These are phyloP conservation scores for Neotragus pygmaeus DNA, from an alignment of 2,113 vertebrate genomes.

Conservation along the genomic window DNA sequence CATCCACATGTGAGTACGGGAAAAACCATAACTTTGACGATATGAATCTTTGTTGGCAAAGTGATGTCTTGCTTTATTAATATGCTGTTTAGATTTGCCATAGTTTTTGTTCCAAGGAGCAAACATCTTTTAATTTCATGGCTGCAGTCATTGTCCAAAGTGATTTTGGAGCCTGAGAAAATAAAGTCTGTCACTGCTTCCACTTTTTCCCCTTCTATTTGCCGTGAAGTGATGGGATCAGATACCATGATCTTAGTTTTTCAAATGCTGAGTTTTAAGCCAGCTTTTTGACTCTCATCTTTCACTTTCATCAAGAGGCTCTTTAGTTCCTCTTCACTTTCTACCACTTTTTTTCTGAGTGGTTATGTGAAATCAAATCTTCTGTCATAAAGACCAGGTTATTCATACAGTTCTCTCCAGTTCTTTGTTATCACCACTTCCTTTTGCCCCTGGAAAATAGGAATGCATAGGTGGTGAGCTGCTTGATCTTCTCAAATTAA, in stretches of 20 bases:
- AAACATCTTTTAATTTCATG: background rate
- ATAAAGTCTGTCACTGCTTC: background rate
- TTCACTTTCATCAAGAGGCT: background rate
- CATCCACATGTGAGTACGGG: background rate
- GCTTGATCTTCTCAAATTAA: background rate
- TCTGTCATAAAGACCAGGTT: background rate
- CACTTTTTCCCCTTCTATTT: background rate
- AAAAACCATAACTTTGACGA: background rate
- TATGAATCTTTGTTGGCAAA: background rate
- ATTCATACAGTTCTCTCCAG: background rate
- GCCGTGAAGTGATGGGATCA: background rate
- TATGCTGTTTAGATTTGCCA: background rate
- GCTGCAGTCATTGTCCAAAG: background rate
- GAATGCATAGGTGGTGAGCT: background rate
- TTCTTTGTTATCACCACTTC: background rate
- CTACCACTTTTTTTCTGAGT: background rate
- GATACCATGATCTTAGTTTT: background rate
- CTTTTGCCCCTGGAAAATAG: background rate
- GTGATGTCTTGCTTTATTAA: background rate
- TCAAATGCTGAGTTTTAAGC: background rate
- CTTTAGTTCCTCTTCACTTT: background rate
- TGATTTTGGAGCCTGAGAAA: background rate
- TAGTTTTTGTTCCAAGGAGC: background rate
- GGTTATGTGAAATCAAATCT: background rate
- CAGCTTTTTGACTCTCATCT: background rate